Evolutionary conservation across 2,888 invertebrate genomes (phyloP), one percentile per base, ranked within the genome.

Genomic region (Morinoia aosen): DNA sequence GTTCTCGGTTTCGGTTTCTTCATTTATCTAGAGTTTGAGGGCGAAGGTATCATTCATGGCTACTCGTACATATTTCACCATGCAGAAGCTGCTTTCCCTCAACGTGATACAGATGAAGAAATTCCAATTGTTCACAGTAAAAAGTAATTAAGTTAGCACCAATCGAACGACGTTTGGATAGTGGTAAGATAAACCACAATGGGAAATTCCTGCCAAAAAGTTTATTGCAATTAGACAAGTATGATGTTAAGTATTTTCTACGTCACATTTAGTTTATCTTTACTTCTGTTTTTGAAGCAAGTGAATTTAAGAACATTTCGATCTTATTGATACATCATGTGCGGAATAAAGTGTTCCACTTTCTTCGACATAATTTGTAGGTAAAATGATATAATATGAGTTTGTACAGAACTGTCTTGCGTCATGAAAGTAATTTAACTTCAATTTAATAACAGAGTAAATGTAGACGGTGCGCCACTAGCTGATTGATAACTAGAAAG

Each of bases 401-500:
- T 76, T 76, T 76, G 76, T 33, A 76, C 25, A 76, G 25, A 76
- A 76, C 33, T 76, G 16, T 7, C 33, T 33, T 25, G 8, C 61
- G 19, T 19, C 19, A 19, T 19, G 61, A 61, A 19, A 76, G 33
- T 76, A 33, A 76, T 76, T 76, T 19, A 76, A 10, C 76, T 76
- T 33, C 33, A 25, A 76, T 33, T 76, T 76, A 76, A 76, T 76
- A 76, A 76, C 33, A 10, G 76, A 76, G 76, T 76, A 3, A 25
- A 33, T 33, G 25, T 12, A 76, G 33, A 76, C 76, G 25, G 25
- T 76, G 33, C 25, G 25, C 76, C 76, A 76, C 76, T 61, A 33
- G 76, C 76, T 76, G 76, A 76, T 76, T 76, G 25, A 76, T 76
- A 76, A 76, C 33, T 76, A 76, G 76, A 76, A 76, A 76, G 76